Evolutionary conservation across 2,113 vertebrate species (phyloP), one percentile per base, ranked within the genome.

Genomic region (Bostrychus sinensis): DNA sequence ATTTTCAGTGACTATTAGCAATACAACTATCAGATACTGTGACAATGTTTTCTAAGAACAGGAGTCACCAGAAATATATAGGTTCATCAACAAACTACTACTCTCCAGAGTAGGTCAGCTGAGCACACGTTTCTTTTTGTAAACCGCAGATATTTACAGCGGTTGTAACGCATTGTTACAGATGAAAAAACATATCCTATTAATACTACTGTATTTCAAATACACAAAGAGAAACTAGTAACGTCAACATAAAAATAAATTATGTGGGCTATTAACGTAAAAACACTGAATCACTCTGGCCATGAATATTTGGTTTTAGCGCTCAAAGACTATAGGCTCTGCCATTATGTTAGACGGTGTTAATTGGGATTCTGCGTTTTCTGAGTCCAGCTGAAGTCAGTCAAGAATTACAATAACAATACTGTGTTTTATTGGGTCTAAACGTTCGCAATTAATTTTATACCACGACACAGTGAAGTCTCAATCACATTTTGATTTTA

Each of bases 401-500:
- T 12, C 70, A 16, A 13, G 25, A 10, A 53, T 32, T 16, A 23
- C 12, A 20, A 19, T 45, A 30, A 43, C 45, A 28, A 8, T 46
- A 19, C 5, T 34, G 3, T 39, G 14, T 55, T 48, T 46, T 22
- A 51, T 77, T 61, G 46, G 28, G 42, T 16, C 54, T 20, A 62
- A 59, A 75, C 58, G 64, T 72, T 19, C 26, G 45, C 43, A 2
- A 65, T 53, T 56, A 6, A 12, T 62, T 56, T 19, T 7, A 37
- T 68, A 56, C 42, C 56, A 16, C n/a, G 37, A 11, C 22, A 8
- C 36, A 48, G 0, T 41, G 26, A 48, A 46, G 50, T 36, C 23
- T 25, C 48, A 46, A 37, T 75, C 13, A 23, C 5, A 17, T 11
- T n/a, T n/a, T 13, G 1, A 86, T 91, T 90, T 88, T 72, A 88